Percentiles rank a stretch among this genome's conserved stretches.
phyloP scores from a whole-genome alignment of 2,888 invertebrate species.

The Eupithecia abbreviata region DNA sequence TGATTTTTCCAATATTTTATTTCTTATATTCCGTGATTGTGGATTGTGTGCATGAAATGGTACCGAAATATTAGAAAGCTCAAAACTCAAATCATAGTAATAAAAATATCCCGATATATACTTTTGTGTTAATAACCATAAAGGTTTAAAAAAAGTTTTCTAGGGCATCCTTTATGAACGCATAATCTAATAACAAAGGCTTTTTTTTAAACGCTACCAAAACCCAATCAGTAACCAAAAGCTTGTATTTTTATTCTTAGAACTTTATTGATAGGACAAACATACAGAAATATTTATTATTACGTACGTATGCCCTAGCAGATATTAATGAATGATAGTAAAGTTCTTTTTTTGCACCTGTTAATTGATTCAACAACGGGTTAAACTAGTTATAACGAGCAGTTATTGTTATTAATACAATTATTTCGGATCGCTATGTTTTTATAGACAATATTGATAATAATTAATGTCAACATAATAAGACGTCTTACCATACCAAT shows the following conservation, averaged over 20 bases:
- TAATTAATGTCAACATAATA: conserved; percentile 7
- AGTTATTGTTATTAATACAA: conserved; percentile 20
- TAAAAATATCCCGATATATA: too few species aligned
- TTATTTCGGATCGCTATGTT: conserved; percentile 17
- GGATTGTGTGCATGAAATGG: too few species aligned
- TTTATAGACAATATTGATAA: not conserved
- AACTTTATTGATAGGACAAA: not conserved
- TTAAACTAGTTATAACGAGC: conserved; percentile 8
- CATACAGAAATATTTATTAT: not conserved
- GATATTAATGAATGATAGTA: not conserved
- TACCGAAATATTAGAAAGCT: too few species aligned
- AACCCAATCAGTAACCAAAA: not conserved
- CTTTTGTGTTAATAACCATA: too few species aligned
- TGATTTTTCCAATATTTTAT: too few species aligned
- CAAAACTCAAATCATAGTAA: too few species aligned
- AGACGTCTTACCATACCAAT: not conserved
- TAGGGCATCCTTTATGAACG: too few species aligned
- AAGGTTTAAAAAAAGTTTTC: too few species aligned
- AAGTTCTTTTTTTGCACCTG: not conserved
- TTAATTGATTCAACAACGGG: conserved; percentile 24
- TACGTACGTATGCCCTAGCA: not conserved
- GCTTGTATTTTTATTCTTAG: not conserved
- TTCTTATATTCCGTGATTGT: too few species aligned
- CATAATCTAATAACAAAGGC: too few species aligned
- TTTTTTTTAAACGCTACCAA: not conserved